These are phyloP conservation scores for Agraylea sexmaculata DNA, from an alignment of 1,140 invertebrate genomes.

Conservation along the genomic window DNA sequence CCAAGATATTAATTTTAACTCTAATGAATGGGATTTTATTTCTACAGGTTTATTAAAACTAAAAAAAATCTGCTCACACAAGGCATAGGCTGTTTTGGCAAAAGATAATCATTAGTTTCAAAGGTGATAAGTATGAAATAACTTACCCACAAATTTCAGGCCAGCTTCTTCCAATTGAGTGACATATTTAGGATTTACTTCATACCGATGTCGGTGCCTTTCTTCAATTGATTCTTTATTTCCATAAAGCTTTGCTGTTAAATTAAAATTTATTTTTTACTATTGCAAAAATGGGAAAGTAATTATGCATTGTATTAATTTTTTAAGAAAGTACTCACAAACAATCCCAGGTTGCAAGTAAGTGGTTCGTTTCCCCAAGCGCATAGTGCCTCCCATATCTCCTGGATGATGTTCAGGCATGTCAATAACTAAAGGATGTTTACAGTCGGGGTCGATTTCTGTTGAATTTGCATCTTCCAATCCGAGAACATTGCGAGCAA, in stretches of 20 bases:
- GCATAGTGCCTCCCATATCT: constrained; percentile 94
- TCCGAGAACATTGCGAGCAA: constrained; percentile 75
- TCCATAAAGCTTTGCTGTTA: constrained; percentile 69
- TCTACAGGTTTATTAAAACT: too few species aligned
- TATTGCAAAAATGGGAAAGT: background rate
- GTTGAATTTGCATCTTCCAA: constrained; percentile 74
- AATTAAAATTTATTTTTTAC: constrained; percentile 20
- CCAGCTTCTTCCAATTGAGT: constrained; percentile 66
- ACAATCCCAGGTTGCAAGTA: constrained; percentile 63
- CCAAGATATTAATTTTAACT: too few species aligned
- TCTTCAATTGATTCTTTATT: constrained; percentile 79
- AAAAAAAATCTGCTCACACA: too few species aligned
- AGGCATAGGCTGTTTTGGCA: too few species aligned
- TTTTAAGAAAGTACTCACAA: constrained; percentile 43
- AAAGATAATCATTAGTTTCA: too few species aligned
- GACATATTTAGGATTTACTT: constrained; percentile 89
- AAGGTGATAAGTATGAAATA: too few species aligned
- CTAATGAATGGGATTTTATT: too few species aligned
- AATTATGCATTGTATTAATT: constrained; percentile 5
- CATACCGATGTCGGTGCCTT: constrained; percentile 91
- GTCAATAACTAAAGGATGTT: constrained; percentile 81
- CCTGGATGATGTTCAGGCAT: constrained; percentile 97
- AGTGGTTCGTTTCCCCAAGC: constrained; percentile 84
- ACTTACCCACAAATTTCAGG: constrained; percentile 79
- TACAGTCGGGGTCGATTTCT: constrained; percentile 67